Evolutionary conservation across 1,140 invertebrate species (phyloP).

Genomic region (Venturia canescens): DNA sequence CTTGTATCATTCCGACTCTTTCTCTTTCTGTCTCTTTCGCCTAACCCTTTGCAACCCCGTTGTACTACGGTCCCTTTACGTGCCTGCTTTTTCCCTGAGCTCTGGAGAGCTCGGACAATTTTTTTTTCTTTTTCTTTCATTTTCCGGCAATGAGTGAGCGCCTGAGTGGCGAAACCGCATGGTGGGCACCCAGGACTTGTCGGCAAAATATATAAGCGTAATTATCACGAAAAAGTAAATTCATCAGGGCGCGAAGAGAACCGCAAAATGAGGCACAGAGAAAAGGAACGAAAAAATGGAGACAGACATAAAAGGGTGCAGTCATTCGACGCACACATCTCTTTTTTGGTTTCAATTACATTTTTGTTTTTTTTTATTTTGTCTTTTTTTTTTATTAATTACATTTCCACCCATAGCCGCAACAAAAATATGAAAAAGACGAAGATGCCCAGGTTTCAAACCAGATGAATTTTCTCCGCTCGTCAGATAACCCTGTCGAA

Average conservation of each 20-base stretch:
- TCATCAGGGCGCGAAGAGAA: neutral
- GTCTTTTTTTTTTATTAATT: neutral
- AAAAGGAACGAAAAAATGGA: neutral
- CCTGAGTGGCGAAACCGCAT: neutral
- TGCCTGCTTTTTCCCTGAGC: neutral
- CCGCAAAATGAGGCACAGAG: neutral
- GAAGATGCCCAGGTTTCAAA: too few species aligned
- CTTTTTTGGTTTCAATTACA: neutral
- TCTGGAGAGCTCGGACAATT: conserved; percentile 11
- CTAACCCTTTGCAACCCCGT: neutral
- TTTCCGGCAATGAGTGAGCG: neutral
- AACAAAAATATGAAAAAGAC: too few species aligned
- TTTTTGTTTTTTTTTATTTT: too few species aligned
- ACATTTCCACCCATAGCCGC: neutral
- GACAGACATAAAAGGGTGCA: neutral
- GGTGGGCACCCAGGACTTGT: neutral
- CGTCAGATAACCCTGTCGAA: too few species aligned
- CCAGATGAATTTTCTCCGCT: too few species aligned
- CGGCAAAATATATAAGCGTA: neutral
- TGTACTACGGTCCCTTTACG: neutral
- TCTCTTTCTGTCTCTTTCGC: neutral
- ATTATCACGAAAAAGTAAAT: neutral
- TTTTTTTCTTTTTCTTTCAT: conserved; percentile 21
- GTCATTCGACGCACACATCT: neutral
- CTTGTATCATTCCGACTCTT: conserved; percentile 10